Evolutionary conservation across 2,113 vertebrate genomes (phyloP), one percentile per base, ranked within the genome.

Genomic region (Plestiodon gilberti): DNA sequence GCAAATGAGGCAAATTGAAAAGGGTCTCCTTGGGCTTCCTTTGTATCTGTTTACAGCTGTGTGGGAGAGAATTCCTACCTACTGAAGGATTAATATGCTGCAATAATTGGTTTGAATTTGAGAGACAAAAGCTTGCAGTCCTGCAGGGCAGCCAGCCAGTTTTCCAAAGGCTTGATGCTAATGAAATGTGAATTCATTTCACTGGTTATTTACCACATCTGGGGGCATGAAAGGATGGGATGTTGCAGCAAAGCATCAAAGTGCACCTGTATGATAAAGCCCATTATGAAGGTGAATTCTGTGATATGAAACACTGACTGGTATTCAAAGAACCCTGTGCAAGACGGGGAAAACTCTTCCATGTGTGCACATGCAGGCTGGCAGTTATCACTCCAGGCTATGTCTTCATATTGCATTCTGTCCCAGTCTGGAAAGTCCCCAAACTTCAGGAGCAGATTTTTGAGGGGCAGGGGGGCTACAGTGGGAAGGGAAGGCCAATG

Each of bases 1-100:
- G 33, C 59, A 87, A 90, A 87, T 86, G 77, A 78, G 30, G 40
- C 23, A 70, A 90, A 87, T 14, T 84, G 52, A 33, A 61, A 85
- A 89, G 35, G n/a, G 55, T 23, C 57, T 70, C 84, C 20, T 2
- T 59, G 17, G 20, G 4, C 59, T 87, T 80, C 77, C 84, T 87
- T 48, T 62, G 1, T 87, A 73, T 81, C 59, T 82, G 43, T 82
- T 73, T 81, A 20, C 10, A 25, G 73, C 64, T 82, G 23, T 15
- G n/a, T 13, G 65, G n/a, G 35, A 86, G 70, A 33, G 85, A 61
- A 85, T 64, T 18, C 25, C 28, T 65, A 43, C 59, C 33, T 74
- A 2, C 25, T 9, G 76, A 25, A 84, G 35, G n/a, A 57, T 33
- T 74, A 38, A 73, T 73, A 74, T 1, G 0, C 59, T 57, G 30